phyloP scores from a whole-genome alignment of 1,140 invertebrate species.

The Drosophila auraria region DNA sequence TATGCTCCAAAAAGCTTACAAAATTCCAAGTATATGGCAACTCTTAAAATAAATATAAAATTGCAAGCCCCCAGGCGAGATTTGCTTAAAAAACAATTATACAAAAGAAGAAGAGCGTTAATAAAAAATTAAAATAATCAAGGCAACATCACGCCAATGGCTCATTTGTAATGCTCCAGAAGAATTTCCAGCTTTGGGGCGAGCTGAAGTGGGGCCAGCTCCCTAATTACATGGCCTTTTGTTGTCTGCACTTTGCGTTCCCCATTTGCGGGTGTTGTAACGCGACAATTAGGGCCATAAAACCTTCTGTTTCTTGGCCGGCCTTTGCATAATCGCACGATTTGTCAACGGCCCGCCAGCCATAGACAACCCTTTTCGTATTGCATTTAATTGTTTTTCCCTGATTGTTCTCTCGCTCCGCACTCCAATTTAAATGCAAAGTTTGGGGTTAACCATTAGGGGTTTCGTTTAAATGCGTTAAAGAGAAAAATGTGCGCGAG shows the following conservation, averaged over 20 bases:
- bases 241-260: slow-evolving; percentile 43
- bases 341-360: slow-evolving; percentile 58
- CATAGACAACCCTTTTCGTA: slow-evolving; percentile 55
- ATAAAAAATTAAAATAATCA: slow-evolving; percentile 68
- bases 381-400: slow-evolving; percentile 46
- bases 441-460: slow-evolving; percentile 34
- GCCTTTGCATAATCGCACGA: slow-evolving; percentile 70
- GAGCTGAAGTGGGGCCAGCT: not conserved
- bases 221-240: slow-evolving; percentile 65
- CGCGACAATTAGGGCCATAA: slow-evolving; percentile 71
- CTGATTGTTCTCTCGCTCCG: not conserved
- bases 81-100: slow-evolving; percentile 80
- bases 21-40: not conserved
- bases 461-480: slow-evolving; percentile 62
- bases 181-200: slow-evolving; percentile 20
- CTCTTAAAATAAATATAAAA: not conserved
- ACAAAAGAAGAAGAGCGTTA: slow-evolving; percentile 39
- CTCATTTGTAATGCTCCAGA: slow-evolving; percentile 79
- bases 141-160: slow-evolving; percentile 66
- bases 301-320: slow-evolving; percentile 22
- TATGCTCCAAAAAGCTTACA: slow-evolving; percentile 36
- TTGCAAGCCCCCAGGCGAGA: slow-evolving; percentile 7
- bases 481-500: slow-evolving; percentile 50
- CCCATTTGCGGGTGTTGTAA: slow-evolving; percentile 39
- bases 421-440: slow-evolving; percentile 74